Conservation (phyloP, 2,797 vertebrate species). For the Argyrosomus regius region DNA sequence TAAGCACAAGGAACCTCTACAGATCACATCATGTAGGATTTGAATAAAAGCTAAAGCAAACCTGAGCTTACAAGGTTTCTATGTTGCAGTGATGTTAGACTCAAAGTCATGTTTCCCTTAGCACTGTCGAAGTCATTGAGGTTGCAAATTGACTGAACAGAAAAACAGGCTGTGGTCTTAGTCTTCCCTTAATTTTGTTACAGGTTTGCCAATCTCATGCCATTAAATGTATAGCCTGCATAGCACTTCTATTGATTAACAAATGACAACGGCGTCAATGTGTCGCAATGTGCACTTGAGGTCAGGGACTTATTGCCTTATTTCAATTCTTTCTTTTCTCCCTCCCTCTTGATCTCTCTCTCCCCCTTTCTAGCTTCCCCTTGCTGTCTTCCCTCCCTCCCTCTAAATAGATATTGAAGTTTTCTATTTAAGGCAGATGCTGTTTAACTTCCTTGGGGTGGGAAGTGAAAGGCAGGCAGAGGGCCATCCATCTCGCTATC, state of each 20-base stretch:
- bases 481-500: slow-evolving; percentile 86
- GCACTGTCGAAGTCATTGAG: slow-evolving; percentile 58
- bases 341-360: slow-evolving; percentile 31
- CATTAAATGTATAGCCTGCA: slow-evolving; percentile 81
- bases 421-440: slow-evolving; percentile 83
- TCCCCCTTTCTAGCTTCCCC: slow-evolving; percentile 45
- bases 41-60: slow-evolving; percentile 22
- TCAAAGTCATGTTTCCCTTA: slow-evolving; percentile 68
- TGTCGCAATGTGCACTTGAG: slow-evolving; percentile 82
- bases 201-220: slow-evolving; percentile 76
- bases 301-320: slow-evolving; percentile 81
- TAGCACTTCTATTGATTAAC: slow-evolving; percentile 81
- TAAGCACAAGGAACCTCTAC: not conserved
- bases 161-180: slow-evolving; percentile 62
- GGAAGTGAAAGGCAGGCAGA: slow-evolving; percentile 82
- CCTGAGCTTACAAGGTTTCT: slow-evolving; percentile 15
- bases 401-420: slow-evolving; percentile 85
- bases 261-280: slow-evolving; percentile 82
- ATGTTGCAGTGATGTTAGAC: slow-evolving; percentile 18
- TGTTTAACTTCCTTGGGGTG: slow-evolving; percentile 81
- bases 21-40: not conserved
- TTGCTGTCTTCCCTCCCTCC: slow-evolving; percentile 55
- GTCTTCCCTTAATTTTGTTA: slow-evolving; percentile 77
- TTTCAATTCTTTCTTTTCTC: slow-evolving; percentile 72
- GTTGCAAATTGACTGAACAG: slow-evolving; percentile 70